Conservation (phyloP, 2,797 vertebrate genomes). For the Cichlasoma orientale region DNA sequence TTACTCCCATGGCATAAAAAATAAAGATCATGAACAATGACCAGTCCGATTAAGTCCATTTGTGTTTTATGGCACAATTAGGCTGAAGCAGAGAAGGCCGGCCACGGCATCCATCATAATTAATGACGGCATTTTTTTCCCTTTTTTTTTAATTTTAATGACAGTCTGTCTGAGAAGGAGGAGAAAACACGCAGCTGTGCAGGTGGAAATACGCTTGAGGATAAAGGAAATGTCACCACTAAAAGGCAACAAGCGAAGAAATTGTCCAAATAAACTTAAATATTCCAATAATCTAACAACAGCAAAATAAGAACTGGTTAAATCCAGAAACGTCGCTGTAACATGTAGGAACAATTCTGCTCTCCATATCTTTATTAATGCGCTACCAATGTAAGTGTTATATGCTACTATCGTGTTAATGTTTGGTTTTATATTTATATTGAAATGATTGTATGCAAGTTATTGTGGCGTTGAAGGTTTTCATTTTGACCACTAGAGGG, state of each 20-base stretch:
- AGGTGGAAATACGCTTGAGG: not conserved
- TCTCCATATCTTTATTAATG: not conserved
- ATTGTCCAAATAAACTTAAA: not conserved
- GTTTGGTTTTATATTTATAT: not conserved
- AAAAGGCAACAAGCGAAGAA: not conserved
- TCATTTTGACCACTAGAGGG: not conserved
- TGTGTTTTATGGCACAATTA: constrained; percentile 45
- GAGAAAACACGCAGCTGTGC: not conserved
- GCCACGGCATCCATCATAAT: constrained; percentile 42
- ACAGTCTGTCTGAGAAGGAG: constrained; percentile 15
- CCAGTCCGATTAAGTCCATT: constrained; percentile 29
- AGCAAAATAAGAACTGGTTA: not conserved
- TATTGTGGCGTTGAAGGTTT: not conserved
- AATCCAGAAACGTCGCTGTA: too few relatives aligned
- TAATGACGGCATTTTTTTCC: constrained; percentile 12
- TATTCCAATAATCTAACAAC: not conserved
- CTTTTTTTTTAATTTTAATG: constrained; percentile 15
- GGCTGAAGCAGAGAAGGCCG: constrained; percentile 9
- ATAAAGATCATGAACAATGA: constrained; percentile 8
- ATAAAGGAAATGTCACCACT: not conserved
- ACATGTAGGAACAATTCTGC: not conserved
- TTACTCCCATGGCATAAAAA: not conserved
- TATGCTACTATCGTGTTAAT: not conserved
- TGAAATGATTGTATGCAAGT: too few relatives aligned
- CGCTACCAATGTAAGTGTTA: not conserved